phyloP scores from a whole-genome alignment of 2,888 invertebrate species.

The Apotomis turbidana region DNA sequence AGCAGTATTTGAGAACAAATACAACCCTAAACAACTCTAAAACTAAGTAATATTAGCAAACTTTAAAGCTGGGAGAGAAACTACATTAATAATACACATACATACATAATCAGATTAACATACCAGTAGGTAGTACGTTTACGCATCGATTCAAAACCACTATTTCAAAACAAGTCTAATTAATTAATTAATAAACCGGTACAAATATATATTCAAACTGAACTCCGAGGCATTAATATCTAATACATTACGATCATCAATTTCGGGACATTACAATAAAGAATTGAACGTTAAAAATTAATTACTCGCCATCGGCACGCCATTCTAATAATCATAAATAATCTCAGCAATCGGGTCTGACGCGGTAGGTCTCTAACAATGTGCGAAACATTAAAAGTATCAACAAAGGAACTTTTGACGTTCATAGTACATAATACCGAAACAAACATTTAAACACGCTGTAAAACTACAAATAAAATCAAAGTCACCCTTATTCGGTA shows the following conservation, averaged over 20 bases:
- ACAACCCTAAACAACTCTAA: too few species aligned
- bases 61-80: too few species aligned
- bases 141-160: conserved; percentile 1
- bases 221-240: conserved; percentile 46
- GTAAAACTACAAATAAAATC: conserved; percentile 36
- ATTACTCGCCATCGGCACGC: conserved; percentile 78
- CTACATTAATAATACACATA: too few species aligned
- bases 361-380: conserved; percentile 79
- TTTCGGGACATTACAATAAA: conserved; percentile 68
- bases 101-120: too few species aligned
- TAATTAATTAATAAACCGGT: conserved; percentile 32
- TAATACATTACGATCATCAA: conserved; percentile 63
- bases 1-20: too few species aligned
- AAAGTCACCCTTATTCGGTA: conserved; percentile 52
- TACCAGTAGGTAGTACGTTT: too few species aligned
- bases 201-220: conserved; percentile 46
- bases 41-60: too few species aligned
- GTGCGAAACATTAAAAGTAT: conserved; percentile 84
- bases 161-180: conserved; percentile 17
- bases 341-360: conserved; percentile 79
- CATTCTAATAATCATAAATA: conserved; percentile 82
- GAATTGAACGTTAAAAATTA: conserved; percentile 79
- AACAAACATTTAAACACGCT: conserved; percentile 51
- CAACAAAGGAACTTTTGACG: conserved; percentile 83
- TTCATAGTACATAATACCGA: conserved; percentile 74